A percentile compares a stretch with the other conserved stretches of the same genome.
These are phyloP conservation scores for Cliona cf. orientalis DNA, from an alignment of 37 sponge, comb jelly and placozoan genomes.

Conservation along the genomic window DNA sequence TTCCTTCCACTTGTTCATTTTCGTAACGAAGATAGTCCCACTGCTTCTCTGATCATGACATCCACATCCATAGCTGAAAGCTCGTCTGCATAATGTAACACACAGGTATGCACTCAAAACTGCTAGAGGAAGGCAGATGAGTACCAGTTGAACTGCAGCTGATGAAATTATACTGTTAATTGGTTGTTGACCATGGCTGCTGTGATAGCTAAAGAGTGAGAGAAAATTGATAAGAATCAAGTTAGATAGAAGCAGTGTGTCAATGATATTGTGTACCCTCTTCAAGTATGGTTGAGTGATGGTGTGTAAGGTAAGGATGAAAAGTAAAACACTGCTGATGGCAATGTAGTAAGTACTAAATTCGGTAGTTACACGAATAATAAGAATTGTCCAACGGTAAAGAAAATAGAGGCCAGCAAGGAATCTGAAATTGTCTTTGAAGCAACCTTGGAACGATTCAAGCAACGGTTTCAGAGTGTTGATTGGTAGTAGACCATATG, in stretches of 20 bases:
- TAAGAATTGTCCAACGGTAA: constrained; percentile 10
- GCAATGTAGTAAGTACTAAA: neutral
- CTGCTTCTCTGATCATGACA: no score
- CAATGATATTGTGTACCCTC: constrained; percentile 42
- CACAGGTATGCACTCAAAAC: no score
- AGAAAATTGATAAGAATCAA: constrained; percentile 30
- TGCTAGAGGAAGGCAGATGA: constrained; percentile 45
- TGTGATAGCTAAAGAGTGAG: constrained; percentile 1
- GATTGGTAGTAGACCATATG: neutral
- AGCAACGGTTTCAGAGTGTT: constrained; percentile 52
- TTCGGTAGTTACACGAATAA: neutral
- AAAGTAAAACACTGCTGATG: neutral
- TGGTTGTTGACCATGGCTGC: neutral
- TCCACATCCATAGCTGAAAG: no score
- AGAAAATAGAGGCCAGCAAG: constrained; percentile 64
- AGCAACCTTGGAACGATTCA: constrained; percentile 48
- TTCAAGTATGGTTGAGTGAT: constrained; percentile 53
- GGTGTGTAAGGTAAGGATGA: constrained; percentile 23
- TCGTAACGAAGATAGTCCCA: no score
- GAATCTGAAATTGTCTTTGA: constrained; percentile 55
- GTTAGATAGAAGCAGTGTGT: constrained; percentile 37
- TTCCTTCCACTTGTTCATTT: no score
- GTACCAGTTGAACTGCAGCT: constrained; percentile 4
- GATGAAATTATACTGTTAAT: no score
- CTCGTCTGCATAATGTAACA: no score